Conservation (phyloP, 64 coral and sea anemone species). For the Astreopora myriophthalma region DNA sequence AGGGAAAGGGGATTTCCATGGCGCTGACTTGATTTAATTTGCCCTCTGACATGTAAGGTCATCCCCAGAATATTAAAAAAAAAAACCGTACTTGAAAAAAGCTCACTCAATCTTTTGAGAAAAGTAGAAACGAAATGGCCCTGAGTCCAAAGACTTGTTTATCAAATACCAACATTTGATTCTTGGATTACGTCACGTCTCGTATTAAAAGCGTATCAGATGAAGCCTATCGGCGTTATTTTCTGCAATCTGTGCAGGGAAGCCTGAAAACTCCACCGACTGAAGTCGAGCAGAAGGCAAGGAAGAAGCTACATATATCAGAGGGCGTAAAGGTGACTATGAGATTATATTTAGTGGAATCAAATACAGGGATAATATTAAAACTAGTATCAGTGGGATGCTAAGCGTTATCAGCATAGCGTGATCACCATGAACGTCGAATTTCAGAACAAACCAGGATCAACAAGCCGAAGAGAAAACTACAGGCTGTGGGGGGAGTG, state of each 20-base stretch:
- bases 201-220: not conserved
- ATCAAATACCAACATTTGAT: not conserved
- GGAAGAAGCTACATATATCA: not conserved
- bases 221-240: not conserved
- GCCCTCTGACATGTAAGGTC: not conserved
- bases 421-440: too few relatives aligned
- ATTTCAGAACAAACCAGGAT: too few relatives aligned
- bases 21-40: not conserved
- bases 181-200: not conserved
- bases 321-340: not conserved
- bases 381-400: too few relatives aligned
- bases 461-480: too few relatives aligned
- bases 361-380: not conserved
- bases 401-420: too few relatives aligned
- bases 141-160: not conserved
- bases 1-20: not conserved
- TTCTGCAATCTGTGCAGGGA: not conserved
- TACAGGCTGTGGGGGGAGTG: too few relatives aligned
- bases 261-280: not conserved
- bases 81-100: not conserved
- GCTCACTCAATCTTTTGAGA: not conserved
- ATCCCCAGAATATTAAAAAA: not conserved
- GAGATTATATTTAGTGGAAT: not conserved
- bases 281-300: not conserved
- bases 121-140: not conserved